Evolutionary conservation across 1,140 invertebrate species (phyloP).

Genomic region (Micrasema longulum): DNA sequence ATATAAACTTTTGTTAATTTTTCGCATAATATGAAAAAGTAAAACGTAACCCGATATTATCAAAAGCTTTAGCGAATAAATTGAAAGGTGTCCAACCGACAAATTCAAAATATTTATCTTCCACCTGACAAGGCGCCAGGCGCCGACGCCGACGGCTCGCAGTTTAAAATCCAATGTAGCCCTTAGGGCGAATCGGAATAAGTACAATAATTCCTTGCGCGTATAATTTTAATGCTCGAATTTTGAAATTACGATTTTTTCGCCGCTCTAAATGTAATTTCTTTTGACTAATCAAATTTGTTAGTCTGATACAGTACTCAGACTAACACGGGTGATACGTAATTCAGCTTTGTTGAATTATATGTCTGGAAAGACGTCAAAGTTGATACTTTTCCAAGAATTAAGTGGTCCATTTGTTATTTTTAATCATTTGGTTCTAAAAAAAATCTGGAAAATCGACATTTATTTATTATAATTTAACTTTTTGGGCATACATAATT

Average conservation of each 20-base stretch:
- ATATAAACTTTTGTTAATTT: constrained; percentile 35
- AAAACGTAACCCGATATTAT: constrained; percentile 40
- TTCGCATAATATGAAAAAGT: constrained; percentile 22
- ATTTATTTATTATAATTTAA: too few relatives aligned
- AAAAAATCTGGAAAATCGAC: too few relatives aligned
- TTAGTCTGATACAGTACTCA: neutral
- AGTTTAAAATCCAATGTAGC: constrained; percentile 40
- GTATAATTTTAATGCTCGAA: constrained; percentile 21
- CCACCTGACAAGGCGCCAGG: constrained; percentile 24
- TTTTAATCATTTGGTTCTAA: too few relatives aligned
- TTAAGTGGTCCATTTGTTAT: too few relatives aligned
- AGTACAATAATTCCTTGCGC: constrained; percentile 11
- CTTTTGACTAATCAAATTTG: constrained; percentile 15
- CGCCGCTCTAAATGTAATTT: constrained; percentile 18
- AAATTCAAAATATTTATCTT: constrained; percentile 49
- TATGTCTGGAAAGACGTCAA: too few relatives aligned
- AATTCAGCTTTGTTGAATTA: too few relatives aligned
- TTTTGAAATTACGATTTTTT: constrained; percentile 10
- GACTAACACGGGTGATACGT: too few relatives aligned
- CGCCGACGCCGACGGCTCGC: constrained; percentile 26
- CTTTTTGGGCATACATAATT: too few relatives aligned
- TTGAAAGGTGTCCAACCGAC: constrained; percentile 46
- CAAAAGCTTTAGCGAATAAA: constrained; percentile 44
- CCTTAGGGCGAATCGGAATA: constrained; percentile 23
- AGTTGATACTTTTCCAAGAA: too few relatives aligned